Evolutionary conservation across 2,888 invertebrate species (phyloP), one percentile per base, ranked within the genome.

Genomic region (Griposia aprilina): DNA sequence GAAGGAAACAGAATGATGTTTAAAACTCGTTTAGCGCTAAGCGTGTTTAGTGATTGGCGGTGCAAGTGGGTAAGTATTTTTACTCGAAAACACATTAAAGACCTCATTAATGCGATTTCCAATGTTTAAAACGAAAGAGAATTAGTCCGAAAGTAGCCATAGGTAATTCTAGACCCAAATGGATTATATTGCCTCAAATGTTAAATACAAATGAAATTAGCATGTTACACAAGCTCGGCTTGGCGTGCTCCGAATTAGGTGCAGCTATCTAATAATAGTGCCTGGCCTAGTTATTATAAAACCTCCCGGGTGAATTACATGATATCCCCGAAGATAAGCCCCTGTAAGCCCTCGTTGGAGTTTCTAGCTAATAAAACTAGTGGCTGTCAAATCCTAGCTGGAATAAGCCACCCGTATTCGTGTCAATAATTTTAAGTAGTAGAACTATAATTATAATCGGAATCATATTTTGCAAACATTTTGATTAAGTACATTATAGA

Each of bases 231-330:
- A 52, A 72, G 57, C 69, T 65, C 26, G 36, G 57, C 62, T 41
- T 15, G 60, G 36, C 30, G 23, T 60, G 50, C 63, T 69, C 62
- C 30, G 72, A 83, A 76, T 75, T 84, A 75, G 70, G 63, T 72
- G 41, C 55, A 80, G 55, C 59, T 30, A 60, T 68, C 55, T 68
- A 83, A 79, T 83, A 72, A 74, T 62, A 67, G n/a, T 65, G 55
- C 55, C 72, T 76, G 76, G 76, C 65, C 84, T 83, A 72, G 60
- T 62, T 84, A 65, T 78, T 68, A 59, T 69, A 60, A 83, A 74
- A 69, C 26, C 62, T 73, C 83, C n/a, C n/a, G 57, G n/a, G 48
- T 83, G 65, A 50, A 67, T 77, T 66, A 30, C 76, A 76, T 76
- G 41, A 66, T 59, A 57, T 62, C 48, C 48, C 30, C 3, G 60